Percentiles rank a stretch among this genome's conserved stretches.
These are phyloP conservation scores for Brachycybe producta DNA, from an alignment of 2,888 invertebrate species.

Conservation along the genomic window DNA sequence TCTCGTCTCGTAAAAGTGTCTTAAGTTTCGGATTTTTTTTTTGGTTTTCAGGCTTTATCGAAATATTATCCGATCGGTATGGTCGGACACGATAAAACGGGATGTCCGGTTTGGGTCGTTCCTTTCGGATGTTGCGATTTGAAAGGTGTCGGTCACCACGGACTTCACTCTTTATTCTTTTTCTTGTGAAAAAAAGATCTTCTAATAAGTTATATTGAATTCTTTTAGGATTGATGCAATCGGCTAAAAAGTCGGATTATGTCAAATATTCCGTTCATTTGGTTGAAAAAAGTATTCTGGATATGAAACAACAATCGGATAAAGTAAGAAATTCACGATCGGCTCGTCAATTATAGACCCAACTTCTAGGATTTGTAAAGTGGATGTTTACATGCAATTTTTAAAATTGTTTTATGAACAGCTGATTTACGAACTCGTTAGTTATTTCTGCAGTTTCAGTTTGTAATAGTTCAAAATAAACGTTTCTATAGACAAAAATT, in stretches of 20 bases:
- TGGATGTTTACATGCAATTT: too few relatives aligned
- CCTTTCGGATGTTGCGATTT: conserved; percentile 46
- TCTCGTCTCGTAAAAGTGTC: background rate
- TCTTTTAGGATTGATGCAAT: conserved; percentile 53
- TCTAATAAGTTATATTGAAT: background rate
- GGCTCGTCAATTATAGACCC: too few relatives aligned
- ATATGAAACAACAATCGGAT: conserved; percentile 30
- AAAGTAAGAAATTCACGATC: conserved; percentile 27
- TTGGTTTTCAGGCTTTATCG: conserved; percentile 42
- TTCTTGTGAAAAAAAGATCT: background rate
- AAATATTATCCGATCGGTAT: conserved; percentile 66
- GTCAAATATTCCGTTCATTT: conserved; percentile 51
- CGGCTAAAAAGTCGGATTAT: conserved; percentile 55
- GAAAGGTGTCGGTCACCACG: conserved; percentile 10
- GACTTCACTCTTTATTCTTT: background rate
- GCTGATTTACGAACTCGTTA: too few relatives aligned
- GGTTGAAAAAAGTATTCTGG: conserved; percentile 27
- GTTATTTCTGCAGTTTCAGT: too few relatives aligned
- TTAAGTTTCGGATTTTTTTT: background rate
- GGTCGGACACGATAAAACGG: conserved; percentile 68
- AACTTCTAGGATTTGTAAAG: too few relatives aligned
- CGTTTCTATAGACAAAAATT: too few relatives aligned
- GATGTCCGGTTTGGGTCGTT: conserved; percentile 61
- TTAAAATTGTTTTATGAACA: too few relatives aligned
- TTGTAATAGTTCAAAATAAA: too few relatives aligned